These are phyloP conservation scores for Himalopsyche phryganea DNA, from an alignment of 1,140 invertebrate genomes.

Conservation along the genomic window DNA sequence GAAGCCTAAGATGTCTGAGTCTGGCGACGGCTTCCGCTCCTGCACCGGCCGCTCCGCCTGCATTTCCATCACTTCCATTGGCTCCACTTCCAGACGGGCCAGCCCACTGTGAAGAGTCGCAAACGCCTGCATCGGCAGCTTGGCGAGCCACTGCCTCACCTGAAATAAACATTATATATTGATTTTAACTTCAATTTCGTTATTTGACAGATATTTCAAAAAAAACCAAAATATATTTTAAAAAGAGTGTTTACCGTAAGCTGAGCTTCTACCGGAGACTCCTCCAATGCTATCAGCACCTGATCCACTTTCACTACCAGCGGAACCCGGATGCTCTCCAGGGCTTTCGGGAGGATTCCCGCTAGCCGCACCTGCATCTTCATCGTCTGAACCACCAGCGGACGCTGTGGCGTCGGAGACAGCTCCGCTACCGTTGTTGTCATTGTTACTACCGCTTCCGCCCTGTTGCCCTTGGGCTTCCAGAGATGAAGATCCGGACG, in stretches of 20 bases:
- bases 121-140: constrained; percentile 4
- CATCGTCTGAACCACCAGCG: constrained; percentile 74
- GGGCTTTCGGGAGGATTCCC: constrained; percentile 77
- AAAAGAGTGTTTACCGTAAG: constrained; percentile 82
- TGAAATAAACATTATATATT: background rate
- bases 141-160: background rate
- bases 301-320: constrained; percentile 83
- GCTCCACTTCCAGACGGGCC: constrained; percentile 1
- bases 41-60: constrained; percentile 39
- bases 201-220: no score
- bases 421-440: no score
- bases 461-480: no score
- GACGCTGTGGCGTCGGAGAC: constrained; percentile 40
- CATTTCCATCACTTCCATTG: background rate
- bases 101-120: background rate
- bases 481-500: constrained; percentile 40
- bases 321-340: constrained; percentile 64
- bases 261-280: constrained; percentile 85
- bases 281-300: constrained; percentile 87
- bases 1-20: constrained; percentile 64
- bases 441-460: constrained; percentile 37
- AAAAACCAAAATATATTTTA: no score
- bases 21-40: constrained; percentile 47
- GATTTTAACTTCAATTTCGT: no score
- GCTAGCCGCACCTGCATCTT: constrained; percentile 91